A percentile compares a stretch with the other conserved stretches of the same genome.
Evolutionary conservation across 2,888 invertebrate genomes (phyloP).

Genomic region (Xestobium rufovillosum): DNA sequence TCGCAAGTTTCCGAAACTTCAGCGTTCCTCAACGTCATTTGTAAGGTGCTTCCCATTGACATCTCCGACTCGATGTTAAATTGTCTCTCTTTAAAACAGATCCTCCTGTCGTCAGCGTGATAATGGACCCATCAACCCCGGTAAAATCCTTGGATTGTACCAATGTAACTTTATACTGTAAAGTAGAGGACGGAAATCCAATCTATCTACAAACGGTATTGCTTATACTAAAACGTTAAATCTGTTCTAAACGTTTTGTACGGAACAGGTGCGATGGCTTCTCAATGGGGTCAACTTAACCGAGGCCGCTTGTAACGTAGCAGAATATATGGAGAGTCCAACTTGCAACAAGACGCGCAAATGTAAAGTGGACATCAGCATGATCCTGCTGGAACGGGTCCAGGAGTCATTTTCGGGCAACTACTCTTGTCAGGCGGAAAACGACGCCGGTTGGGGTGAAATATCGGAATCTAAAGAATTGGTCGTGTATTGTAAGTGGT

Average conservation of each 20-base stretch:
- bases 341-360: slow-evolving; percentile 52
- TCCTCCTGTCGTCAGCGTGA: slow-evolving; percentile 69
- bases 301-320: slow-evolving; percentile 72
- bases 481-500: slow-evolving; percentile 68
- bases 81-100: slow-evolving; percentile 51
- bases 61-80: not conserved
- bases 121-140: slow-evolving; percentile 68
- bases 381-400: slow-evolving; percentile 77
- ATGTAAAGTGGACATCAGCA: slow-evolving; percentile 81
- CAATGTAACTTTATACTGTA: slow-evolving; percentile 77
- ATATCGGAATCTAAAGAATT: slow-evolving; percentile 70
- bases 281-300: slow-evolving; percentile 75
- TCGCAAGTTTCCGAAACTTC: slow-evolving; percentile 64
- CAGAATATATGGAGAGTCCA: slow-evolving; percentile 35
- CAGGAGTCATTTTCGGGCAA: slow-evolving; percentile 86
- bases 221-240: too few relatives aligned
- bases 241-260: too few relatives aligned
- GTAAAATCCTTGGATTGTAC: slow-evolving; percentile 70
- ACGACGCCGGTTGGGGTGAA: slow-evolving; percentile 82
- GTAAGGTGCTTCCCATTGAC: slow-evolving; percentile 51
- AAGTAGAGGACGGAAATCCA: slow-evolving; percentile 75
- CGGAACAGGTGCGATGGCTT: slow-evolving; percentile 63
- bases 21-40: slow-evolving; percentile 71
- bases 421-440: slow-evolving; percentile 87
- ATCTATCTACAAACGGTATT: slow-evolving; percentile 61